These are phyloP conservation scores for Mallotus villosus DNA, from an alignment of 2,797 vertebrate genomes.

Conservation along the genomic window DNA sequence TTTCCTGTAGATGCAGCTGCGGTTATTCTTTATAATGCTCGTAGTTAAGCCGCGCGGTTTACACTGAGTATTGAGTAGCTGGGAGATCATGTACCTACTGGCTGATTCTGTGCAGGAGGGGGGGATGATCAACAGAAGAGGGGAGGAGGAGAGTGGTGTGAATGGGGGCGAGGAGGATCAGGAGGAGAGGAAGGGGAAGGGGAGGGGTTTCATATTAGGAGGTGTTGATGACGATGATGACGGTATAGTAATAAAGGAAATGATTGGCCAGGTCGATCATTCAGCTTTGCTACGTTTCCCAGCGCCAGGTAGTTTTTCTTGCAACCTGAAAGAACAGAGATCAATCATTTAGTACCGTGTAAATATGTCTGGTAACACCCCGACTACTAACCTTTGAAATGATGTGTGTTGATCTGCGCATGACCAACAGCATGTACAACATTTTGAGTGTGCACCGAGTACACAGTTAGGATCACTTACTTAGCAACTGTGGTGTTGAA, in stretches of 20 bases:
- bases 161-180: neutral
- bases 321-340: slow-evolving; percentile 72
- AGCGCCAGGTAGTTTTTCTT: slow-evolving; percentile 87
- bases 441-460: neutral
- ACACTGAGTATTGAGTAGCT: slow-evolving; percentile 73
- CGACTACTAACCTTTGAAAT: neutral
- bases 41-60: slow-evolving; percentile 72
- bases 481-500: slow-evolving; percentile 82
- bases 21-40: slow-evolving; percentile 60
- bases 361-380: neutral
- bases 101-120: slow-evolving; percentile 70
- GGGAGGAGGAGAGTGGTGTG: slow-evolving; percentile 46
- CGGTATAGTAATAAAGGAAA: slow-evolving; percentile 44
- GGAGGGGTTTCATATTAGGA: slow-evolving; percentile 34
- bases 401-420: neutral
- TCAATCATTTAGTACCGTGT: neutral
- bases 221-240: slow-evolving; percentile 20
- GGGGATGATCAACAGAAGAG: slow-evolving; percentile 22
- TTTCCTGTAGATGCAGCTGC: slow-evolving; percentile 54
- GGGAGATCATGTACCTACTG: slow-evolving; percentile 66
- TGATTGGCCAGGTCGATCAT: slow-evolving; percentile 52
- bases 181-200: neutral
- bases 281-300: slow-evolving; percentile 83
- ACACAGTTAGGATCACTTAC: slow-evolving; percentile 70
- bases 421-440: neutral